Evolutionary conservation across 2,113 vertebrate species (phyloP).

Genomic region (Macaca nemestrina): DNA sequence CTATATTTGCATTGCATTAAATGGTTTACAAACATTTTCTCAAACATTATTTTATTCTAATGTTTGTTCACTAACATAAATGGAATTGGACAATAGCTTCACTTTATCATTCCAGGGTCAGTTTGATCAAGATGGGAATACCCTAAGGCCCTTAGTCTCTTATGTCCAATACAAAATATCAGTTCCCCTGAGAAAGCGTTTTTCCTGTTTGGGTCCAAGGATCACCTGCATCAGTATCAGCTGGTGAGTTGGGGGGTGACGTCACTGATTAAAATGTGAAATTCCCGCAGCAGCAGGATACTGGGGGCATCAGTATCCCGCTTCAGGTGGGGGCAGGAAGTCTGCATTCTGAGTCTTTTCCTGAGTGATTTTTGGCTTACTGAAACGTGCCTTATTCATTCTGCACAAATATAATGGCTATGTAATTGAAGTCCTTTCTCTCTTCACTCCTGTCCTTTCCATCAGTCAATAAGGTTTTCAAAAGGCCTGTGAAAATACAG

Average conservation of each 20-base stretch:
- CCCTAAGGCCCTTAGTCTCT: neutral
- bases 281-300: too few relatives aligned
- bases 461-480: neutral
- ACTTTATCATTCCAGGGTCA: neutral
- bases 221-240: neutral
- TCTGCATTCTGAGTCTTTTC: neutral
- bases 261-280: neutral
- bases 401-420: neutral
- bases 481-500: neutral
- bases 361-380: neutral
- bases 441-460: neutral
- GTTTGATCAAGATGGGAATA: neutral
- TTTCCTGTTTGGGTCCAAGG: neutral
- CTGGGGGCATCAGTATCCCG: too few relatives aligned
- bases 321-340: neutral
- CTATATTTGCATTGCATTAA: rapidly evolving
- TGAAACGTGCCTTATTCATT: neutral
- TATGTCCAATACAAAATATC: neutral
- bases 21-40: neutral
- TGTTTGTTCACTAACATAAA: neutral
- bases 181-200: neutral
- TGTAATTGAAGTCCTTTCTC: neutral
- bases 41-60: neutral
- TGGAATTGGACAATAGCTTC: neutral
- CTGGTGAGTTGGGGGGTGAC: too few relatives aligned